Evolutionary conservation across 2,888 invertebrate species (phyloP), one percentile per base, ranked within the genome.

Genomic region (Oscheius sp.): DNA sequence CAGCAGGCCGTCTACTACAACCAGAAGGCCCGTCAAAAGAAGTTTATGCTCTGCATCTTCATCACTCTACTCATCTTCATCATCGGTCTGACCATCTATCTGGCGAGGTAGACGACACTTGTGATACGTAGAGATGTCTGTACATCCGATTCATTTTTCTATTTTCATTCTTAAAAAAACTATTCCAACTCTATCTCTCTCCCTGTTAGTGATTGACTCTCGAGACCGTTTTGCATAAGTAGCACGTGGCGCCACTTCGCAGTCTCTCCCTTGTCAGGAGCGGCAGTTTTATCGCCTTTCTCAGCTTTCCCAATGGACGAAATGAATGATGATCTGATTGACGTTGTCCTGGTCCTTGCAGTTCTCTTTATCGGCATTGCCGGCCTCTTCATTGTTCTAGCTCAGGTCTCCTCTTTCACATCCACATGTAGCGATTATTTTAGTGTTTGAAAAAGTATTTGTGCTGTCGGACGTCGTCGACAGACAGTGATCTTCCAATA

Each of bases 1-100:
- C 82, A 84, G 42, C 86, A 86, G 76, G 87, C 88, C 5, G 84
- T 87, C 7, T 80, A 86, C 79, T 88, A 88, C 78, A 85, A 88
- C 70, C 79, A 79, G 21, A 82, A 85, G 66, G 85, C 88, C 1
- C 80, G 87, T 11, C 82, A 88, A 76, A 88, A 88, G 80, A 87
- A 88, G 76, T 57, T 79, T 29, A 72, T 87, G 71, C 78, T 88
- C 32, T 59, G 79, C 63, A 65, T 83, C 32, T 87, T 86, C 77
- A 75, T 84, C 50, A 37, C 75, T 11, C 77, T 84, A 10, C 81
- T 87, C 73, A 66, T 85, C 57, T 79, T 84, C 63, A 83, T 84
- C 68, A 78, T 84, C 33, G 82, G 77, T 29, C 76, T 84, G 55
- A 84, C 84, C 57, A 57, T 83, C 48, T 84, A 84, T 77, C 51